phyloP scores from a whole-genome alignment of 2,797 vertebrate species.

The Mionectes olivaceus region DNA sequence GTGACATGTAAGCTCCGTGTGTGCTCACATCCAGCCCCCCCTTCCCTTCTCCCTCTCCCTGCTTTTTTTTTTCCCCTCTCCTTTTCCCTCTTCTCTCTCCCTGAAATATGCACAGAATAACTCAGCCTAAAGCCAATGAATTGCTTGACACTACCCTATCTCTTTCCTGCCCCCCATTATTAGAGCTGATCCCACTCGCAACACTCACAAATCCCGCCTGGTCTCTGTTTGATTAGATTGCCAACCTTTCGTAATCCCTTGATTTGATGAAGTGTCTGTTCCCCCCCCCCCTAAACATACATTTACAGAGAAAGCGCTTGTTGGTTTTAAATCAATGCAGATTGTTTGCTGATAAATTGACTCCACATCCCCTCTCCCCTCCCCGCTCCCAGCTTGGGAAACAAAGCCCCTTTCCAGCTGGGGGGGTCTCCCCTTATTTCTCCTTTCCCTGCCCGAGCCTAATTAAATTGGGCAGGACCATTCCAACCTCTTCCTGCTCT shows the following conservation, averaged over 20 bases:
- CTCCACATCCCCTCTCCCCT: neutral
- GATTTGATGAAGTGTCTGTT: slow-evolving; percentile 92
- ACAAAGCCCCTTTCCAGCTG: slow-evolving; percentile 66
- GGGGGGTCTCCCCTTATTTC: neutral
- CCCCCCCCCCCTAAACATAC: slow-evolving; percentile 80
- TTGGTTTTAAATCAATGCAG: slow-evolving; percentile 81
- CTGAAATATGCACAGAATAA: slow-evolving; percentile 73
- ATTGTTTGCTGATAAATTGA: slow-evolving; percentile 72
- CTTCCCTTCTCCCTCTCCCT: neutral
- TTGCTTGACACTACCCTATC: slow-evolving; percentile 81
- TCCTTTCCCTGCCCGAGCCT: slow-evolving; percentile 53
- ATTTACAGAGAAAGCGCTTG: slow-evolving; percentile 79
- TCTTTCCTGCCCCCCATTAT: slow-evolving; percentile 85
- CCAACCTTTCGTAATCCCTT: slow-evolving; percentile 92
- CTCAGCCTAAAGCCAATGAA: slow-evolving; percentile 79
- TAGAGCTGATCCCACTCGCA: slow-evolving; percentile 84
- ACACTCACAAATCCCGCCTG: slow-evolving; percentile 90
- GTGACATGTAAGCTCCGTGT: slow-evolving; percentile 75
- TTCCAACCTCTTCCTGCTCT: slow-evolving; percentile 47
- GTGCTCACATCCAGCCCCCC: slow-evolving; percentile 48
- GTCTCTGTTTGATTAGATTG: slow-evolving; percentile 94
- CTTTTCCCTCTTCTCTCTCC: slow-evolving; percentile 36
- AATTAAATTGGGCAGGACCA: slow-evolving; percentile 72
- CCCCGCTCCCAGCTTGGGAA: neutral
- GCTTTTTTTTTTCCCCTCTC: neutral